These are phyloP conservation scores for Mesorhabditis sp. DNA, from an alignment of 2,888 invertebrate species.

Conservation along the genomic window DNA sequence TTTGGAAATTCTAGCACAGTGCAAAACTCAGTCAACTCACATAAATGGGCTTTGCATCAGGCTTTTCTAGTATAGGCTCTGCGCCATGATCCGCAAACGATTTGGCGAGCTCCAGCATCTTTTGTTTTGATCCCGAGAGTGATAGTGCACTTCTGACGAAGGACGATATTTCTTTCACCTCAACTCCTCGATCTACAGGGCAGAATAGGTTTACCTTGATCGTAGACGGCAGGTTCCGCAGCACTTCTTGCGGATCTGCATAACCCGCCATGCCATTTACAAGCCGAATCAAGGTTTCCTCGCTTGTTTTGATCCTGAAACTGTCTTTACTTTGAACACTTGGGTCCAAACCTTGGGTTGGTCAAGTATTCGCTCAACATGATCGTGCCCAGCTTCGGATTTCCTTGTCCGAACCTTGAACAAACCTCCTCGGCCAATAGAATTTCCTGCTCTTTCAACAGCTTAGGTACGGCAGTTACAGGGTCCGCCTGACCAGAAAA, in stretches of 20 bases:
- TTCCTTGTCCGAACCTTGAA: constrained; percentile 1
- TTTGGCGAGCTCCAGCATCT: too few relatives aligned
- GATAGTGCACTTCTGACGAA: too few relatives aligned
- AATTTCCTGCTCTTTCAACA: neutral
- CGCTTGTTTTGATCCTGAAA: neutral
- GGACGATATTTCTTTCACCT: too few relatives aligned
- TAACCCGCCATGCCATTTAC: neutral
- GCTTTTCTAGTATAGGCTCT: neutral
- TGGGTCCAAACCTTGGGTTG: neutral
- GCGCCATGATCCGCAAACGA: too few relatives aligned
- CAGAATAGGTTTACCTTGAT: neutral
- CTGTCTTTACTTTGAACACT: neutral
- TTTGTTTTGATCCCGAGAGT: too few relatives aligned
- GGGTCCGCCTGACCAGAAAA: neutral
- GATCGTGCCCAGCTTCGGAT: neutral
- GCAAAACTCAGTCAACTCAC: neutral
- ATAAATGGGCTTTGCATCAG: neutral
- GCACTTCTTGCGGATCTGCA: neutral
- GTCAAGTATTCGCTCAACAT: neutral
- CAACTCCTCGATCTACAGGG: too few relatives aligned
- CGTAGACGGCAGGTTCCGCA: neutral
- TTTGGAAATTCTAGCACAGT: neutral
- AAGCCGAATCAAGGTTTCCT: neutral
- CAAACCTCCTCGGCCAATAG: neutral
- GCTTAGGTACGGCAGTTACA: neutral